Base-by-base conservation (phyloP, 2,113 vertebrate species). In the Carettochelys insculpta region DNA sequence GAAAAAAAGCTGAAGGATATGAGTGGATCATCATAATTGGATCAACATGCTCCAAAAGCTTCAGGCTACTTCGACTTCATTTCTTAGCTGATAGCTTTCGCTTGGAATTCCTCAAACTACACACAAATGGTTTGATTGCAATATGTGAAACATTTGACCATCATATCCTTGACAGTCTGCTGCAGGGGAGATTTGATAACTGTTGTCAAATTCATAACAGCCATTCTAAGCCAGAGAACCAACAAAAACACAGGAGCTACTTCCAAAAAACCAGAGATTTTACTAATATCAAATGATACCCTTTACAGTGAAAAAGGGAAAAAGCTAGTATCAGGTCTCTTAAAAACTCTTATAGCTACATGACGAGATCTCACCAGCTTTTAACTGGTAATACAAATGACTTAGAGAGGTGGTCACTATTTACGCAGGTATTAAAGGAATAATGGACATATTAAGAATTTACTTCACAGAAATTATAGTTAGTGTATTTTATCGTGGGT, bases 11-110 rank as follows among this genome's bases (percentile, higher is more conserved):
- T 96, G 94, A 95, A 97, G 96, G 96, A 97, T 98, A 95, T 97
- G 96, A 98, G 90, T 92, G 94, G 97, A 97, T 97, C 96, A 97
- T 96, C 91, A 92, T 97, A 98, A 98, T 97, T 98, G 96, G 96
- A 98, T 98, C 97, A 97, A 96, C 94, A 97, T 97, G 96, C 87
- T 95, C 90, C 92, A 91, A 97, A 95, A 95, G 95, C 96, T 97
- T 94, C 96, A 86, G 97, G 96, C 94, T 93, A 97, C 95, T 97
- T 94, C 86, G 82, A 94, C 95, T 97, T 97, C 92, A 97, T 97
- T 97, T 97, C 96, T 96, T 96, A 96, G 95, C 96, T 97, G 97
- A 97, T 95, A 97, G 95, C 95, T 97, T 97, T 96, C 94, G 97
- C 97, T 96, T 96, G 96, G 95, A 97, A 97, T 97, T 97, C 93